Base-by-base conservation (phyloP, 2,888 invertebrate genomes). In the Glaucopsyche alexis region DNA sequence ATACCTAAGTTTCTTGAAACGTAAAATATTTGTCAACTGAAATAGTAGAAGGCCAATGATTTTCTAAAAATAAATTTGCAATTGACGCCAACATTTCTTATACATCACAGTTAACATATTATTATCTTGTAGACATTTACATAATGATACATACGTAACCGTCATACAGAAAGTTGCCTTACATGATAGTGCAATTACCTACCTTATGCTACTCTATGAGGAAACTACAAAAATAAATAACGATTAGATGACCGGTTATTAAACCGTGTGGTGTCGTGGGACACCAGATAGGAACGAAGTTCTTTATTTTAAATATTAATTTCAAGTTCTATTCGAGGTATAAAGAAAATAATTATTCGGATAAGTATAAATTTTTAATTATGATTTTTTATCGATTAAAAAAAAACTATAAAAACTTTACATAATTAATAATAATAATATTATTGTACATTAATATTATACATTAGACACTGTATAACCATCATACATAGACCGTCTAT, bases 141-240 rank as follows among this genome's bases (percentile, higher is more conserved):
- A 38, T 60, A 38, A 29, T 29, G 29, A 60, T 29, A 60, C n/a
- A 29, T 29, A 29, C 13, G 11, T 60, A 60, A 55, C n/a, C 11
- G 13, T 60, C 29, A 29, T 60, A n/a, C n/a, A 29, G 19, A 29
- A 19, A 60, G 7, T 9, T 60, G 13, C 13, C 29, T 14, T 9
- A 29, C 60, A 16, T 55, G 19, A 60, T 60, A 29, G 60, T 60
- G 19, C 19, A 16, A 1, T 55, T 19, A 55, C 4, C 16, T 16
- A 16, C 19, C 2, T 2, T 42, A 7, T 3, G 55, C 19, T 55
- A 55, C 55, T 55, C 11, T 55, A 38, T 13, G 8, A 60, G 60
- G 29, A 38, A 60, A 60, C 60, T 29, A 29, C 19, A 29, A 19
- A 47, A 69, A 69, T 47, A 16, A 47, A 69, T 69, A 69, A n/a